These are phyloP conservation scores for Myoxocephalus aenaeus DNA, from an alignment of 2,797 vertebrate genomes.

Conservation along the genomic window DNA sequence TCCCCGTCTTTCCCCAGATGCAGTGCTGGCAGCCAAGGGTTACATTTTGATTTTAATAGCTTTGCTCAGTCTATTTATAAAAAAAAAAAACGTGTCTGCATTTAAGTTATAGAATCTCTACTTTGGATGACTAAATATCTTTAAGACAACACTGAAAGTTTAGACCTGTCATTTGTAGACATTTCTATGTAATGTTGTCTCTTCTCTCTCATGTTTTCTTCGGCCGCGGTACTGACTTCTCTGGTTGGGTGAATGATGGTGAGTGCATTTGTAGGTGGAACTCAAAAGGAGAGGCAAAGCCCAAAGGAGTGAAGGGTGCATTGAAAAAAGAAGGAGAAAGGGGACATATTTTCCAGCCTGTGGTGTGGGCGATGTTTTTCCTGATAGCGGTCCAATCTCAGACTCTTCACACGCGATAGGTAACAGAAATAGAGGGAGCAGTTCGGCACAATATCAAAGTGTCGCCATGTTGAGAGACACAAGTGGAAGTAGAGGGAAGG, in stretches of 20 bases:
- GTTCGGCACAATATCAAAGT: neutral
- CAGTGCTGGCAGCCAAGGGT: slow-evolving; percentile 42
- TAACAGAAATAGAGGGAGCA: neutral
- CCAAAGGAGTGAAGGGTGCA: slow-evolving; percentile 1
- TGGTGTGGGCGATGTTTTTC: slow-evolving; percentile 29
- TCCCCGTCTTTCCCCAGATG: slow-evolving; percentile 21
- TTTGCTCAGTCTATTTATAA: slow-evolving; percentile 59
- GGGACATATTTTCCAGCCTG: slow-evolving; percentile 36
- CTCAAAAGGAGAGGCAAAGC: slow-evolving; percentile 17
- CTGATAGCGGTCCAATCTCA: slow-evolving; percentile 32
- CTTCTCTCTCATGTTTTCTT: neutral
- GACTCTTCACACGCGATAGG: slow-evolving; percentile 14
- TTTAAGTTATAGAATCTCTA: slow-evolving; percentile 4
- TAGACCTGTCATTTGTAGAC: slow-evolving; percentile 33
- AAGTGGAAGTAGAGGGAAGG: neutral
- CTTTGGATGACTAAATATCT: neutral
- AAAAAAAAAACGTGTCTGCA: neutral
- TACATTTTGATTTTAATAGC: slow-evolving; percentile 65
- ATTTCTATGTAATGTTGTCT: slow-evolving; percentile 10
- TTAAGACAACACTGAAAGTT: neutral
- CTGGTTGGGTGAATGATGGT: neutral
- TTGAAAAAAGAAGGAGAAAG: slow-evolving; percentile 10
- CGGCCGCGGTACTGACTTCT: neutral
- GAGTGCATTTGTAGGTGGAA: slow-evolving; percentile 1
- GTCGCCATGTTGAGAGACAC: too few relatives aligned